phyloP scores from a whole-genome alignment of 2,797 vertebrate species.

The Hyperoplus lanceolatus region DNA sequence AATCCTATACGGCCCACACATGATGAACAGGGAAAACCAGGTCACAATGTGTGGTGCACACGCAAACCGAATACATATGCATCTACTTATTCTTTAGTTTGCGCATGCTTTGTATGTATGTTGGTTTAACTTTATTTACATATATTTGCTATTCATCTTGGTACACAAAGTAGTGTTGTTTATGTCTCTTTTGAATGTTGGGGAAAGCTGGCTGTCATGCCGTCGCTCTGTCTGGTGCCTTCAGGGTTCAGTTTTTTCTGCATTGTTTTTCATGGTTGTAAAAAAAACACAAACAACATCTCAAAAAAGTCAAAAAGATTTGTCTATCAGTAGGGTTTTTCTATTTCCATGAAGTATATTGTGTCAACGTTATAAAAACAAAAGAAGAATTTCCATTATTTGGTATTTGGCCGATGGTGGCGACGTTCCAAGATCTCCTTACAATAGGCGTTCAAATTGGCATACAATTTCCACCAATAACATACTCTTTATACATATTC shows the following conservation, averaged over 20 bases:
- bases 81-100: neutral
- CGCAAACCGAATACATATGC: neutral
- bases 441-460: neutral
- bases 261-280: constrained; percentile 12
- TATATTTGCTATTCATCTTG: neutral
- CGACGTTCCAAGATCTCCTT: neutral
- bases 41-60: constrained; percentile 3
- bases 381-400: neutral
- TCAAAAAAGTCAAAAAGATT: neutral
- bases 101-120: neutral
- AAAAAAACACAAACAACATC: constrained; percentile 14
- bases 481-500: neutral
- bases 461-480: neutral
- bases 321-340: neutral
- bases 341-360: neutral
- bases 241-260: constrained; percentile 35
- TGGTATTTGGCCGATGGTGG: neutral
- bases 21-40: constrained; percentile 19
- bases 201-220: neutral
- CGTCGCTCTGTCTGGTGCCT: constrained; percentile 24
- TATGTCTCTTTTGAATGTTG: neutral
- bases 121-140: neutral
- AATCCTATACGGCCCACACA: constrained; percentile 53
- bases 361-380: neutral
- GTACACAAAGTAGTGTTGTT: neutral